These are phyloP conservation scores for Hirtodrosophila trivittata DNA, from an alignment of 2,888 invertebrate species.

Conservation along the genomic window DNA sequence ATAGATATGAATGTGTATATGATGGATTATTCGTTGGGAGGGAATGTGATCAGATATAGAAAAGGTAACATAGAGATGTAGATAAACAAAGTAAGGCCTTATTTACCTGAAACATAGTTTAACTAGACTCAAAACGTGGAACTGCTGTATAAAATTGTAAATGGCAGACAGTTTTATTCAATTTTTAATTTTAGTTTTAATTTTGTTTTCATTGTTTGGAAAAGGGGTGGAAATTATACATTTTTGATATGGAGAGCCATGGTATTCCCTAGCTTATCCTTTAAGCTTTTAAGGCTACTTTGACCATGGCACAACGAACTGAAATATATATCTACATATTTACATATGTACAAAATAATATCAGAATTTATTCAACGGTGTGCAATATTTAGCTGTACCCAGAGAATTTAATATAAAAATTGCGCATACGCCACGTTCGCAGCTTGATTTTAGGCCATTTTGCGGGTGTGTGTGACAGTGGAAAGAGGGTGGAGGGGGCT, in stretches of 20 bases:
- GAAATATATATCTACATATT: constrained; percentile 4
- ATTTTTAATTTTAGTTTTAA: no score
- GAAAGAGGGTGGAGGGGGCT: neutral
- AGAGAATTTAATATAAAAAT: constrained; percentile 5
- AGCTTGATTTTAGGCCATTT: constrained; percentile 26
- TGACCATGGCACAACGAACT: neutral
- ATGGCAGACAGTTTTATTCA: no score
- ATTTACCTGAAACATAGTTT: no score
- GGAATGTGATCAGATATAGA: no score
- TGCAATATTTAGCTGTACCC: constrained; percentile 5
- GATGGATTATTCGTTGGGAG: no score
- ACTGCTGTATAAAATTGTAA: no score
- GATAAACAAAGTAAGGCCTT: no score
- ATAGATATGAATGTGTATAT: no score
- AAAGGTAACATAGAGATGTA: no score
- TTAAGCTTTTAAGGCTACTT: no score
- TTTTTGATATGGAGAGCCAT: neutral
- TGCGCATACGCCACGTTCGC: constrained; percentile 47
- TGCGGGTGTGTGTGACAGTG: neutral
- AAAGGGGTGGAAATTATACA: neutral
- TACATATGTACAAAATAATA: constrained; percentile 18
- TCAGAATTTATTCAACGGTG: constrained; percentile 22
- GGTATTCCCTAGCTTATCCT: neutral
- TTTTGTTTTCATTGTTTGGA: no score
- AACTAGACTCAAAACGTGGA: no score